These are phyloP conservation scores for Muscicapa adusta DNA, from an alignment of 2,113 vertebrate genomes.

Conservation along the genomic window DNA sequence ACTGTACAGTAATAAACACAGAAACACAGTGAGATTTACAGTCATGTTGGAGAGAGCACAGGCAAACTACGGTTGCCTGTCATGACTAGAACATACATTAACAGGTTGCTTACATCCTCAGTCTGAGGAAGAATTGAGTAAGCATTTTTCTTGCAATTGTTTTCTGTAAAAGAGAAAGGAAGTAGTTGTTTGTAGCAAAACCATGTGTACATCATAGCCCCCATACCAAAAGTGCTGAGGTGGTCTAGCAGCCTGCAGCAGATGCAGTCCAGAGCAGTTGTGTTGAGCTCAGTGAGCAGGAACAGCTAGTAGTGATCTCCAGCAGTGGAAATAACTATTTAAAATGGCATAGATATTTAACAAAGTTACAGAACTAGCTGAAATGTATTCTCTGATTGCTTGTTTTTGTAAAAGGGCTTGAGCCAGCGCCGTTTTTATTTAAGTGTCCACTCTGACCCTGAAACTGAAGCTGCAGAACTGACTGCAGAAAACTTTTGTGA, in stretches of 20 bases:
- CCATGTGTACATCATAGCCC: neutral
- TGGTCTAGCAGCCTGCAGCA: neutral
- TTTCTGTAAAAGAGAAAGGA: neutral
- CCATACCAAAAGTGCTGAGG: neutral
- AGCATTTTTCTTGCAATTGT: neutral
- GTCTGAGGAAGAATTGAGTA: neutral
- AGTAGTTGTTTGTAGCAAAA: neutral
- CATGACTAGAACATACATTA: neutral
- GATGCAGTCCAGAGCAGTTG: neutral
- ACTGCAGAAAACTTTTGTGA: neutral
- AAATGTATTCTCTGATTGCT: neutral
- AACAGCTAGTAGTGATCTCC: accelerated
- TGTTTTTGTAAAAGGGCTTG: neutral
- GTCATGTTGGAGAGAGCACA: neutral
- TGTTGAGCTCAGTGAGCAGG: neutral
- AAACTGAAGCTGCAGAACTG: neutral
- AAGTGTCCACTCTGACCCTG: neutral
- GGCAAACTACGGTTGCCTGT: neutral
- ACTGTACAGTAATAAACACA: neutral
- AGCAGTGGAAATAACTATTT: neutral
- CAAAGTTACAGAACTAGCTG: neutral
- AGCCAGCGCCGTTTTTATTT: neutral
- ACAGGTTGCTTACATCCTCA: neutral
- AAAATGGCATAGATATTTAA: neutral
- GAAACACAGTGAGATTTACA: neutral